Percentiles rank a stretch among this genome's conserved stretches.
Evolutionary conservation across 2,888 invertebrate species (phyloP).

Genomic region (Machimus atricapillus): DNA sequence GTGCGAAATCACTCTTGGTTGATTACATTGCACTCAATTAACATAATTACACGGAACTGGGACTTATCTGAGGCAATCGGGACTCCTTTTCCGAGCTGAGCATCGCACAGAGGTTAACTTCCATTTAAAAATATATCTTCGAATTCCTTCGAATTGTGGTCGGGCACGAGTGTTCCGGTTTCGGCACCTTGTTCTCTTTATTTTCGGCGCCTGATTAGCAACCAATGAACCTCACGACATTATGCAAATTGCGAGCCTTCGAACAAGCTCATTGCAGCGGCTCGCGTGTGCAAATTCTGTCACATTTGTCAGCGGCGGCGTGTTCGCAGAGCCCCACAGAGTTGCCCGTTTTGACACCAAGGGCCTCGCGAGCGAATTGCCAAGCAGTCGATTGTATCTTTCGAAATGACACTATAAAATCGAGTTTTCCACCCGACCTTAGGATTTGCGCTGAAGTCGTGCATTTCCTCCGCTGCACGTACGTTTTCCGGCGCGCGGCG

Average conservation of each 20-base stretch:
- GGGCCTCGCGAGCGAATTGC: background rate
- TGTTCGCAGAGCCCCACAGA: background rate
- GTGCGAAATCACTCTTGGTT: slow-evolving; percentile 12
- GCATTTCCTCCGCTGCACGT: background rate
- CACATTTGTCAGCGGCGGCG: slow-evolving; percentile 22
- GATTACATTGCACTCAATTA: slow-evolving; percentile 41
- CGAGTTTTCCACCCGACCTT: slow-evolving; percentile 7
- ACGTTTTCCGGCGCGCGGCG: background rate
- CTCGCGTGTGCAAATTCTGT: slow-evolving; percentile 20
- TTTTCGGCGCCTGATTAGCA: slow-evolving; percentile 37
- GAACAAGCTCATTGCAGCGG: slow-evolving; percentile 1
- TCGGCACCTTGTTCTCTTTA: slow-evolving; percentile 1
- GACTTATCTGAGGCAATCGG: background rate
- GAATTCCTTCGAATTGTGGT: slow-evolving; percentile 6
- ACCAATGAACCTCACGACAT: slow-evolving; percentile 33
- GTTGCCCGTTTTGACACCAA: slow-evolving; percentile 7
- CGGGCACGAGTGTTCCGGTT: slow-evolving; percentile 11
- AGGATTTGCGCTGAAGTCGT: slow-evolving; percentile 5
- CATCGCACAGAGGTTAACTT: background rate
- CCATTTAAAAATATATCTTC: background rate
- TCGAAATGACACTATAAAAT: slow-evolving; percentile 7
- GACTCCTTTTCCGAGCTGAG: background rate
- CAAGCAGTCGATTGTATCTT: background rate
- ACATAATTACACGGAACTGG: slow-evolving; percentile 39
- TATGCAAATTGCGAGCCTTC: slow-evolving; percentile 24